Conservation (phyloP, 2,113 vertebrate genomes). For the Bufo bufo region DNA sequence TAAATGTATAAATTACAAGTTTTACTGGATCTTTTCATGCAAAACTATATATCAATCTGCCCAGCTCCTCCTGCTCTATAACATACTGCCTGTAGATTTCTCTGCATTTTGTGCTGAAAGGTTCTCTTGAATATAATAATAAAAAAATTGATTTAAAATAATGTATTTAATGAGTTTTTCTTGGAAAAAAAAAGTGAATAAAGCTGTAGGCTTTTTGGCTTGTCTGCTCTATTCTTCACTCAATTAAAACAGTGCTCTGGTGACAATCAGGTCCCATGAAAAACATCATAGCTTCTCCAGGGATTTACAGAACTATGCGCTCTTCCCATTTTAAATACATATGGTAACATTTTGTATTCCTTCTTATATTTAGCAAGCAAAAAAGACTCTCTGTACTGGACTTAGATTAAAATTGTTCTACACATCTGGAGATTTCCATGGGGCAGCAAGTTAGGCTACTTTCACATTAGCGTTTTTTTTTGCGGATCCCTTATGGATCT, state of each 20-base stretch:
- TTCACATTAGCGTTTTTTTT: too few relatives aligned
- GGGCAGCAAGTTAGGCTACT: neutral
- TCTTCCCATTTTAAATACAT: neutral
- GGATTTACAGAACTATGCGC: neutral
- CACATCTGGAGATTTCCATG: conserved; percentile 4
- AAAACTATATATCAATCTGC: too few relatives aligned
- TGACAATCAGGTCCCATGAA: neutral
- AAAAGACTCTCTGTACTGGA: neutral
- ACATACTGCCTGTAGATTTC: too few relatives aligned
- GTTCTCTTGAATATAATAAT: too few relatives aligned
- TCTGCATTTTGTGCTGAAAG: too few relatives aligned
- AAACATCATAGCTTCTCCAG: neutral
- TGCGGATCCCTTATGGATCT: too few relatives aligned
- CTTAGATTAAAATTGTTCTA: neutral
- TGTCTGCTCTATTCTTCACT: neutral
- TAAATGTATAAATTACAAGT: too few relatives aligned
- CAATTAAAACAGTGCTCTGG: neutral
- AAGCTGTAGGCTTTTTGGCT: neutral
- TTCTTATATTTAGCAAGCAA: conserved; percentile 1
- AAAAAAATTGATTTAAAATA: too few relatives aligned
- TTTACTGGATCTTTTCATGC: too few relatives aligned
- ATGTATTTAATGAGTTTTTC: neutral
- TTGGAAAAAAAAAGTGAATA: neutral
- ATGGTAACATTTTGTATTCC: neutral
- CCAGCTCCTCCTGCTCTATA: too few relatives aligned